Conservation (phyloP, 2,888 invertebrate species). For the Sericinus montela region DNA sequence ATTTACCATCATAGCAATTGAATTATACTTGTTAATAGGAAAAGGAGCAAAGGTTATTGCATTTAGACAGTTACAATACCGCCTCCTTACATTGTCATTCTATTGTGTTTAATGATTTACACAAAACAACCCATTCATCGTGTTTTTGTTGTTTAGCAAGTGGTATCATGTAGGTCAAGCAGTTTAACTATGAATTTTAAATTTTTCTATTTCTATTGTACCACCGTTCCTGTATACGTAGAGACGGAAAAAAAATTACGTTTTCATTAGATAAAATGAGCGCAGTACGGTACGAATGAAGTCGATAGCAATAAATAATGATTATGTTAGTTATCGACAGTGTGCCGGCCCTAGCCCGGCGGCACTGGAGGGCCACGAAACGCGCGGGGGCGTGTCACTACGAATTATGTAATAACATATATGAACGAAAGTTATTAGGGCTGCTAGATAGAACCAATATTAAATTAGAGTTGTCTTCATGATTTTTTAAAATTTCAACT, state of each 20-base stretch:
- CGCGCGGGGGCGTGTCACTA: background rate
- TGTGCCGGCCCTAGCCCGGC: background rate
- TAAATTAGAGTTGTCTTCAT: no score
- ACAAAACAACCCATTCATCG: background rate
- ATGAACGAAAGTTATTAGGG: no score
- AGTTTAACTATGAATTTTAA: no score
- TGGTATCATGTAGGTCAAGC: background rate
- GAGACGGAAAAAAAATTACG: background rate
- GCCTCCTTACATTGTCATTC: constrained; percentile 17
- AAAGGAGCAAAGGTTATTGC: constrained; percentile 26
- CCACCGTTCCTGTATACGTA: background rate
- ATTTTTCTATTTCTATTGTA: no score
- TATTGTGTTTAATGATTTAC: constrained; percentile 11
- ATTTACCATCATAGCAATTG: constrained; percentile 22
- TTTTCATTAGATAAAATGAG: no score
- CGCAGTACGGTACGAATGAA: background rate
- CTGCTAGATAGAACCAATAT: no score
- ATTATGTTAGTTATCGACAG: background rate
- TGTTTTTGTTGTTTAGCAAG: no score
- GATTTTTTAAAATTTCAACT: no score
- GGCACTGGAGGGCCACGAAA: background rate
- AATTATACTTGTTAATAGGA: constrained; percentile 28
- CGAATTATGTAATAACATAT: no score
- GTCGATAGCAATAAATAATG: background rate
- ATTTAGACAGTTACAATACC: background rate